phyloP scores from a whole-genome alignment of 2,888 invertebrate species.

The Dasysyrphus albostriatus region DNA sequence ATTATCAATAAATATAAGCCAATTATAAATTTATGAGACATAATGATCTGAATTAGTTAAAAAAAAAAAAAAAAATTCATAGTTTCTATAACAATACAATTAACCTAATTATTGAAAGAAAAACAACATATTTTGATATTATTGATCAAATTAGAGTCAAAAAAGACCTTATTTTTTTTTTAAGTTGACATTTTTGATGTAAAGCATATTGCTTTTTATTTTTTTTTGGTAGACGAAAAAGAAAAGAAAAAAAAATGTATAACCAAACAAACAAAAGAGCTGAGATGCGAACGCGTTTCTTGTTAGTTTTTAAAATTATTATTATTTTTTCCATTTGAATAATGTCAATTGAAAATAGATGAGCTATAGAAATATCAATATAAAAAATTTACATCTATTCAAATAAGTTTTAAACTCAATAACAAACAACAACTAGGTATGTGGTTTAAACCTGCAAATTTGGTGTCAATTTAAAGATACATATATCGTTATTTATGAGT shows the following conservation, averaged over 20 bases:
- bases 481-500: conserved; percentile 12
- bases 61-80: neutral
- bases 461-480: conserved; percentile 28
- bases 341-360: conserved; percentile 24
- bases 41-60: conserved; percentile 6
- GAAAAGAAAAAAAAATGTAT: neutral
- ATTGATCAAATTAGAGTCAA: neutral
- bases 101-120: conserved; percentile 10
- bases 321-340: conserved; percentile 20
- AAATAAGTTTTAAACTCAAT: conserved; percentile 31
- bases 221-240: neutral
- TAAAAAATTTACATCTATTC: neutral
- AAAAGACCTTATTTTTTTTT: conserved; percentile 23
- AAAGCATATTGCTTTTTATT: neutral
- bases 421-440: neutral
- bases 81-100: conserved; percentile 32
- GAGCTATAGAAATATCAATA: conserved; percentile 32
- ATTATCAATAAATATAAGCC: neutral
- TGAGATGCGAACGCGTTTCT: conserved; percentile 34
- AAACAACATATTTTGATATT: neutral
- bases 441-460: conserved; percentile 41
- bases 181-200: conserved; percentile 22
- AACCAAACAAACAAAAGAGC: conserved; percentile 37
- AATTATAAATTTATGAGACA: conserved; percentile 37
- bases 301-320: conserved; percentile 25